Percentiles rank a stretch among this genome's conserved stretches.
These are phyloP conservation scores for Listronotus bonariensis DNA, from an alignment of 1,140 invertebrate genomes.

Conservation along the genomic window DNA sequence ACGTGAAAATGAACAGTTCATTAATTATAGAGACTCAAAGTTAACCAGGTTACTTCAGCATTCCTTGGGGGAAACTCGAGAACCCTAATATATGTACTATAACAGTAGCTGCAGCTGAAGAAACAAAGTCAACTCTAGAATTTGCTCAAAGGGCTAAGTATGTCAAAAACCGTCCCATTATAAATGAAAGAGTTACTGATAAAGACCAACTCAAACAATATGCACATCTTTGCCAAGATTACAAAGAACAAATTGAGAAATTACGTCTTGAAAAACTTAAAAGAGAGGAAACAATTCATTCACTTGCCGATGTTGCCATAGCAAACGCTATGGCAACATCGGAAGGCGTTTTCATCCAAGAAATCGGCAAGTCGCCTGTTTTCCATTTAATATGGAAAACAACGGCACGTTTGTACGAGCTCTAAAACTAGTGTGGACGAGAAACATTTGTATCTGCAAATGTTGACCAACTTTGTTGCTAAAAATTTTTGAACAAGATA, in stretches of 20 bases:
- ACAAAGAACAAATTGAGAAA: conserved; percentile 30
- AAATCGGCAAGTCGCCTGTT: too few species aligned
- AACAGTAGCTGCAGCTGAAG: conserved; percentile 72
- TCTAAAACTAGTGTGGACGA: too few species aligned
- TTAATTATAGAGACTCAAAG: conserved; percentile 84
- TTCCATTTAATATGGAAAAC: too few species aligned
- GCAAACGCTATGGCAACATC: conserved; percentile 2
- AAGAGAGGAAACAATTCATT: conserved; percentile 21
- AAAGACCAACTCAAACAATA: conserved; percentile 34
- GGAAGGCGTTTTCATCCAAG: too few species aligned
- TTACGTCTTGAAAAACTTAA: conserved; percentile 14
- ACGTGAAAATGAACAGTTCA: conserved; percentile 53
- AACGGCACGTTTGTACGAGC: too few species aligned
- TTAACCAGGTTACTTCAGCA: conserved; percentile 81
- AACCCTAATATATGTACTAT: conserved; percentile 83
- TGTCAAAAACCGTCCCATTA: conserved; percentile 71
- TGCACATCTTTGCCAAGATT: conserved; percentile 32
- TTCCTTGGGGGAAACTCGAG: conserved; percentile 87
- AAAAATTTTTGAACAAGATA: too few species aligned
- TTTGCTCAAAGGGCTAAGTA: conserved; percentile 72
- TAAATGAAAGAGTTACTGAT: conserved; percentile 63
- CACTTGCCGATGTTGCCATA: conserved; percentile 21
- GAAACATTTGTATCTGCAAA: too few species aligned
- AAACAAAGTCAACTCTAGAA: conserved; percentile 75
- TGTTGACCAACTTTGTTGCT: too few species aligned